Evolutionary conservation across 2,888 invertebrate species (phyloP), one percentile per base, ranked within the genome.

Genomic region (Orchesella flavescens): DNA sequence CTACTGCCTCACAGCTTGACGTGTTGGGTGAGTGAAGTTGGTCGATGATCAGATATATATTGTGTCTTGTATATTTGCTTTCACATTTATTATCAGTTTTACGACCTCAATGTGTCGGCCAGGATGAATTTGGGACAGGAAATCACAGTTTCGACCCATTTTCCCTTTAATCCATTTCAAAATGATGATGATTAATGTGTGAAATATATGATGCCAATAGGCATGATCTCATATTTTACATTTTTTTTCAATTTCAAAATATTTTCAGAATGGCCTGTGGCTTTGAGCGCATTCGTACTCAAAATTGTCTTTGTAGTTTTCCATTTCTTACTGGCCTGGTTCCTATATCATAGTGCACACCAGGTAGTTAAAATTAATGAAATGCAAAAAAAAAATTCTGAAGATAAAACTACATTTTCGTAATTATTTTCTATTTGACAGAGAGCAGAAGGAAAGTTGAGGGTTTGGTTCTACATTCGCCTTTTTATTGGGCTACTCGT

Each of bases 221-320:
- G 19, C n/a, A 57, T 4, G 24, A 68, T 68, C 46, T 2, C 46
- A 15, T 13, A 7, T 44, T 23, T 73, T 13, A 34, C 24, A 57
- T n/a, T 49, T 49, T 57, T 57, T 24, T 15, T 59, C 43, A 10
- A 53, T 44, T 59, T 15, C 21, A 19, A 23, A 24, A 19, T n/a
- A 53, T 49, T 74, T 57, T 24, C 66, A 85, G 85, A 79, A 44
- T 85, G 83, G 83, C 85, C 85, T 7, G 78, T 85, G 19, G 85
- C 85, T 44, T 46, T 85, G 21, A 82, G 79, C 43, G 72, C 79
- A 19, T 85, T 85, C 72, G 79, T 85, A 10, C 44, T 73, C 21
- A 85, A 85, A 44, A 83, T 85, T 3, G 75, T 75, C 34, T 85
- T 85, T 63, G 79, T 85, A 12, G 44, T 24, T 34, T 71, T 85